phyloP scores from a whole-genome alignment of 2,888 invertebrate species.

The Acleris cristana region DNA sequence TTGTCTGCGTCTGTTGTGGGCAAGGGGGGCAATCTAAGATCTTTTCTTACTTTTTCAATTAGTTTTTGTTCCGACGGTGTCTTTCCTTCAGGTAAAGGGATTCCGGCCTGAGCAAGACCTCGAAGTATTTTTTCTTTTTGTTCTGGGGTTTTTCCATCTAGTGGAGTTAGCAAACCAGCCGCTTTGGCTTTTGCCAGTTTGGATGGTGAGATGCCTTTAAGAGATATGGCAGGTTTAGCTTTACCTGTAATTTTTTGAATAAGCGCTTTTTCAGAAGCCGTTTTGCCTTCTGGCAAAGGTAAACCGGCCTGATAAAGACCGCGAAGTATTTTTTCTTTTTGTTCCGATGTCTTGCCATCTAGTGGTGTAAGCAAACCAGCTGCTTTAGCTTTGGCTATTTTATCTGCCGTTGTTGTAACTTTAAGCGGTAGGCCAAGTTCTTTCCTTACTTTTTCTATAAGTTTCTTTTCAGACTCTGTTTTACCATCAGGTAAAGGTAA shows the following conservation, averaged over 20 bases:
- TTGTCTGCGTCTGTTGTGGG: too few relatives aligned
- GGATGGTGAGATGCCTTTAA: conserved; percentile 6
- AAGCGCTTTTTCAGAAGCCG: background rate
- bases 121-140: too few relatives aligned
- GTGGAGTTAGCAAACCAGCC: conserved; percentile 44
- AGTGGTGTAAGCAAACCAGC: background rate
- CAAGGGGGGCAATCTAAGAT: too few relatives aligned
- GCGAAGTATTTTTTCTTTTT: conserved; percentile 29
- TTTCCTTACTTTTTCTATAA: conserved; percentile 6
- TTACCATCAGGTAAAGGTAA: background rate
- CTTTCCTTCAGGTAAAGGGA: too few relatives aligned
- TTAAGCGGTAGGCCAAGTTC: background rate
- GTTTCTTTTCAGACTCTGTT: conserved; percentile 3
- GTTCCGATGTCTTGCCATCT: background rate
- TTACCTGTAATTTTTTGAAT: background rate
- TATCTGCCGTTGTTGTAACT: background rate
- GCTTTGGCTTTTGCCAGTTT: conserved; percentile 40
- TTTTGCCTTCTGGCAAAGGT: conserved; percentile 25
- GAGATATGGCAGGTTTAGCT: background rate
- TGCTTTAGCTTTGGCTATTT: background rate
- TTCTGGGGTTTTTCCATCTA: too few relatives aligned
- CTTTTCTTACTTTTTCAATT: too few relatives aligned
- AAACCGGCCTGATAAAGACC: conserved; percentile 47
- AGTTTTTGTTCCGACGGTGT: too few relatives aligned
- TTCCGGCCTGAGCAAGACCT: too few relatives aligned